Evolutionary conservation across 2,888 invertebrate genomes (phyloP).

Genomic region (Papilio protenor): DNA sequence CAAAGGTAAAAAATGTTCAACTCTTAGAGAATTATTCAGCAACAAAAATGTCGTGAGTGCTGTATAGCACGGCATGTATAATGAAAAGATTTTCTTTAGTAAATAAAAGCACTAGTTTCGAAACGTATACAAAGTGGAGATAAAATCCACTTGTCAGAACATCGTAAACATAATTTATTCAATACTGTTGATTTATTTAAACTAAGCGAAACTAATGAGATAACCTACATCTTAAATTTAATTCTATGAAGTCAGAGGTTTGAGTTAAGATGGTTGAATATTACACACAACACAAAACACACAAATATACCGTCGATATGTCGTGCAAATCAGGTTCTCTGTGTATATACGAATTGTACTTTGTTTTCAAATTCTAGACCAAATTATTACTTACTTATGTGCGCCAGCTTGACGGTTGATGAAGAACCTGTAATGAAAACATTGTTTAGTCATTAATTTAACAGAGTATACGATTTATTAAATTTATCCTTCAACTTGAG

Average conservation of each 20-base stretch:
- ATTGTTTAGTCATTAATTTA: conserved; percentile 47
- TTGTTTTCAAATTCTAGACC: not conserved
- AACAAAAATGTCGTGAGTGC: conserved; percentile 21
- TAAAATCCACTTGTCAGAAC: not conserved
- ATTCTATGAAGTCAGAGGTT: too few relatives aligned
- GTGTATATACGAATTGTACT: not conserved
- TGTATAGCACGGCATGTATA: conserved; percentile 5
- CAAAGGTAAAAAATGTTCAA: conserved; percentile 34
- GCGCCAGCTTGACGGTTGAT: conserved; percentile 79
- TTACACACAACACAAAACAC: too few relatives aligned
- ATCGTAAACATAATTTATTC: not conserved
- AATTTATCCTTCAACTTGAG: too few relatives aligned
- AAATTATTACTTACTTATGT: conserved; percentile 71
- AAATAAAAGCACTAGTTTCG: conserved; percentile 1
- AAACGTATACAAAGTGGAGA: not conserved
- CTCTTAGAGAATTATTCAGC: conserved; percentile 18
- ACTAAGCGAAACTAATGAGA: too few relatives aligned
- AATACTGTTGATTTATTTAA: too few relatives aligned
- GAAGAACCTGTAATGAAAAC: conserved; percentile 66
- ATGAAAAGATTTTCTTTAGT: conserved; percentile 14
- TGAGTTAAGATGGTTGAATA: too few relatives aligned
- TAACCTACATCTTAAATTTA: too few relatives aligned
- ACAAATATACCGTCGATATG: too few relatives aligned
- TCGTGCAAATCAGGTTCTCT: not conserved
- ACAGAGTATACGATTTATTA: not conserved